Percentiles rank a stretch among this genome's conserved stretches.
Conservation (phyloP, 23 tunicate species). For the Ciona savignyi region DNA sequence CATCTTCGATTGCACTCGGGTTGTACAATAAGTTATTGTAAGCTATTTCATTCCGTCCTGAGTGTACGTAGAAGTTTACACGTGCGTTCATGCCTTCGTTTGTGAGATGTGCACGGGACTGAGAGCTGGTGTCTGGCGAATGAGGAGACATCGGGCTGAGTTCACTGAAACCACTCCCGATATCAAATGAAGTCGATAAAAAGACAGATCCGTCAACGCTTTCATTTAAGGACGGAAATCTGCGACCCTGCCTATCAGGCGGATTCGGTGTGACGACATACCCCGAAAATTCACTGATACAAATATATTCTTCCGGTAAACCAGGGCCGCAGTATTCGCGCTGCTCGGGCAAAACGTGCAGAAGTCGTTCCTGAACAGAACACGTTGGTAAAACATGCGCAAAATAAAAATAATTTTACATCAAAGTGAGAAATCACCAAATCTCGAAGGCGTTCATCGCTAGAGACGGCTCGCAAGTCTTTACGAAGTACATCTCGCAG, state of each 20-base stretch:
- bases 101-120: background rate
- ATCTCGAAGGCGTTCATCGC: background rate
- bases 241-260: background rate
- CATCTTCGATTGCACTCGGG: background rate
- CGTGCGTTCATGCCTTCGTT: background rate
- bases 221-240: background rate
- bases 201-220: background rate
- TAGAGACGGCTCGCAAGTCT: background rate
- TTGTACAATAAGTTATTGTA: background rate
- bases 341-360: background rate
- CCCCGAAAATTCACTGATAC: background rate
- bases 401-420: too few species aligned
- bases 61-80: background rate
- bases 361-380: background rate
- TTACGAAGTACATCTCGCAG: background rate
- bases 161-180: background rate
- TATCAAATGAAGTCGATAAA: background rate
- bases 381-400: background rate
- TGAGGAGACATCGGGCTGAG: background rate
- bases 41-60: background rate
- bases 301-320: background rate
- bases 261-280: background rate
- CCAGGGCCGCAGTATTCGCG: background rate
- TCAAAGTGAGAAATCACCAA: too few species aligned
- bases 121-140: background rate